Conservation (phyloP, 2,797 vertebrate species). For the Pangasius djambal region DNA sequence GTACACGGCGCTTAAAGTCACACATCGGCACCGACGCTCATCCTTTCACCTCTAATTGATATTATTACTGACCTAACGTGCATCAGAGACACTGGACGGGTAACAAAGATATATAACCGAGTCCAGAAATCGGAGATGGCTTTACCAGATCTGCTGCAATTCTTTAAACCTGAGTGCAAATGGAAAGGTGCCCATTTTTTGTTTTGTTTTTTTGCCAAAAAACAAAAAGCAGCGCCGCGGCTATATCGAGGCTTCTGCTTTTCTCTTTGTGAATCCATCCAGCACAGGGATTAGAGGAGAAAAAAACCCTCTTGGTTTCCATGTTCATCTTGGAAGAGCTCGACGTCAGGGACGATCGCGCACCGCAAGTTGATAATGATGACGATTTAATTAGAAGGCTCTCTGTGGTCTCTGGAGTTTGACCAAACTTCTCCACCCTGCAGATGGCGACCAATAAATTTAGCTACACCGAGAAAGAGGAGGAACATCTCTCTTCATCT, state of each 20-base stretch:
- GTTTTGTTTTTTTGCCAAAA: slow-evolving; percentile 58
- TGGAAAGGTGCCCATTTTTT: slow-evolving; percentile 55
- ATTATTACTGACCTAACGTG: slow-evolving; percentile 64
- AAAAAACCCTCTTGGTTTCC: slow-evolving; percentile 73
- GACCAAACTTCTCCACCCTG: slow-evolving; percentile 81
- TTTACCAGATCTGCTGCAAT: slow-evolving; percentile 73
- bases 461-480: slow-evolving; percentile 77
- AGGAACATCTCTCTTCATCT: slow-evolving; percentile 68
- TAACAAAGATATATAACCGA: neutral
- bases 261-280: slow-evolving; percentile 76
- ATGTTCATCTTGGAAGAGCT: slow-evolving; percentile 76
- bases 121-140: slow-evolving; percentile 62
- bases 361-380: slow-evolving; percentile 86
- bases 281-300: slow-evolving; percentile 62
- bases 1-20: slow-evolving; percentile 75
- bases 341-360: slow-evolving; percentile 74
- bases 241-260: slow-evolving; percentile 58
- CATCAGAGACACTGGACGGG: neutral
- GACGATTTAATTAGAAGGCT: slow-evolving; percentile 87
- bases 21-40: slow-evolving; percentile 65
- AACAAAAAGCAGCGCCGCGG: slow-evolving; percentile 48
- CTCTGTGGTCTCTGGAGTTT: slow-evolving; percentile 78
- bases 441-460: slow-evolving; percentile 84
- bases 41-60: slow-evolving; percentile 76
- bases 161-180: slow-evolving; percentile 82